phyloP scores from a whole-genome alignment of 2,888 invertebrate species.

The Rhagonycha lutea region DNA sequence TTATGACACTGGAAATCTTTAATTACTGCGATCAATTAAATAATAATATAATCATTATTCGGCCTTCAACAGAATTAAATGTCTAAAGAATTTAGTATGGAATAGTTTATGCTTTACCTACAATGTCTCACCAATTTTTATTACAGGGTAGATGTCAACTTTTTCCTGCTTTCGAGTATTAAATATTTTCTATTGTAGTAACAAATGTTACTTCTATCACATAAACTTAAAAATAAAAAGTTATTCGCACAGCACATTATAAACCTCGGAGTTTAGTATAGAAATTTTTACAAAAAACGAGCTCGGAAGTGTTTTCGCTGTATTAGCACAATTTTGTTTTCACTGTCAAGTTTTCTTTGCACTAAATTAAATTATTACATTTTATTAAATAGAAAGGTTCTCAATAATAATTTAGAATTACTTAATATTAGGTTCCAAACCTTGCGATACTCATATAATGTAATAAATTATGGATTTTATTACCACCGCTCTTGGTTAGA shows the following conservation, averaged over 20 bases:
- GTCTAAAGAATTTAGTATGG: background rate
- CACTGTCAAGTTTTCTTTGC: background rate
- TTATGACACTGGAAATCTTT: background rate
- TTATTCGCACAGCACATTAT: background rate
- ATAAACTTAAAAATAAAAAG: background rate
- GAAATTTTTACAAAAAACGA: background rate
- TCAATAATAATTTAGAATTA: background rate
- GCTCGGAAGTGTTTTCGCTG: background rate
- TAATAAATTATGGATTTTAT: background rate
- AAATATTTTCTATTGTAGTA: background rate
- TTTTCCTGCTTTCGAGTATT: background rate
- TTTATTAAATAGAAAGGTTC: background rate
- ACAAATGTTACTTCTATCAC: background rate
- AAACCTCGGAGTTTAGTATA: background rate
- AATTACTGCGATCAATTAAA: background rate
- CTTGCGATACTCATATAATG: background rate
- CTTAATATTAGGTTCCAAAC: background rate
- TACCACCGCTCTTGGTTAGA: background rate
- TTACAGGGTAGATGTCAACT: background rate
- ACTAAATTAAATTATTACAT: background rate
- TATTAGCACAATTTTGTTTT: background rate
- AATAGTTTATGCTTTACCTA: background rate
- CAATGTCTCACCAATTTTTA: constrained; percentile 22
- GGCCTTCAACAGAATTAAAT: background rate
- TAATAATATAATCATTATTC: background rate